Percentiles rank a stretch among this genome's conserved stretches.
phyloP scores from a whole-genome alignment of 2,113 vertebrate genomes.

The Bos taurus region DNA sequence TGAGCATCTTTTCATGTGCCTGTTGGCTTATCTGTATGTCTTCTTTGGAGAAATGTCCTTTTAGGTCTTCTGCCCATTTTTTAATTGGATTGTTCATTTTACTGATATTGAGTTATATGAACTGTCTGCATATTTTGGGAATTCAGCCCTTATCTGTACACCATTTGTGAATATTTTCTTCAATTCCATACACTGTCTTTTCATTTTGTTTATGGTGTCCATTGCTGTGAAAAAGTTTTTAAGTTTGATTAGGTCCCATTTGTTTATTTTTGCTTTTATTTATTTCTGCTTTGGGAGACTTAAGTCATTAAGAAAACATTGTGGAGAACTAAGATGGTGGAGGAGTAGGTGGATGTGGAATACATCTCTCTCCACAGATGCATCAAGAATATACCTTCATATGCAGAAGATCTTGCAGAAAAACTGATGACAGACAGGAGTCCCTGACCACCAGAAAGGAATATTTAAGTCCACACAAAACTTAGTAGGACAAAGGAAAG shows the following conservation, averaged over 20 bases:
- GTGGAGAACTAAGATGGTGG: background rate
- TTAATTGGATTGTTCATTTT: background rate
- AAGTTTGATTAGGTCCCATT: background rate
- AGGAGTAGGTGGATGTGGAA: background rate
- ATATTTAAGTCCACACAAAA: background rate
- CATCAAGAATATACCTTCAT: background rate
- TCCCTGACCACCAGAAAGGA: background rate
- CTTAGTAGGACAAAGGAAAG: background rate
- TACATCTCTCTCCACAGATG: background rate
- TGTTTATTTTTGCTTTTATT: background rate
- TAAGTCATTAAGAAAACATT: background rate
- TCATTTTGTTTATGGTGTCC: background rate
- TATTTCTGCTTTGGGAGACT: background rate
- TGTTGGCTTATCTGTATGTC: background rate
- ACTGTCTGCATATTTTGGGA: background rate
- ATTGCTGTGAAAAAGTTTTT: background rate
- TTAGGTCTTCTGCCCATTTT: background rate
- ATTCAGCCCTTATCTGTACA: background rate
- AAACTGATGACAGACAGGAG: background rate
- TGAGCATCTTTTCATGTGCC: background rate
- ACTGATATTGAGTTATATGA: background rate
- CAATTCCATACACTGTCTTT: background rate
- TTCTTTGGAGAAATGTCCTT: background rate
- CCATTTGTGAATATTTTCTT: background rate
- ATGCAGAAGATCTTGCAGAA: background rate